phyloP scores from a whole-genome alignment of 2,888 invertebrate genomes.

The Synergus umbraculus region DNA sequence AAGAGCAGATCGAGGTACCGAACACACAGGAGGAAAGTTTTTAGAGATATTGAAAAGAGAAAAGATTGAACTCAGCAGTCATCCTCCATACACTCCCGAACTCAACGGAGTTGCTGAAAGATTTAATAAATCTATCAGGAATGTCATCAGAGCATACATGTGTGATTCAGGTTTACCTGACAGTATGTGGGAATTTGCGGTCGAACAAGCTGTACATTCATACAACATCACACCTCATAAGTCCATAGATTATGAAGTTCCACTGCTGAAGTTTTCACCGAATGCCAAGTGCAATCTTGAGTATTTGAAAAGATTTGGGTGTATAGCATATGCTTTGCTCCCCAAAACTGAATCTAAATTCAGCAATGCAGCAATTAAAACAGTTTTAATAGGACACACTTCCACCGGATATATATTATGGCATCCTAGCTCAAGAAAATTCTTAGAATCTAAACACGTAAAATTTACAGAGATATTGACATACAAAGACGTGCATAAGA shows the following conservation, averaged over 20 bases:
- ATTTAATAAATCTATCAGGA: constrained; percentile 51
- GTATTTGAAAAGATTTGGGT: constrained; percentile 50
- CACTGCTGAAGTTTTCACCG: constrained; percentile 49
- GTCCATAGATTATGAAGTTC: constrained; percentile 48
- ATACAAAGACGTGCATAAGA: constrained; percentile 49
- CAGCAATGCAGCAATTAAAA: constrained; percentile 46
- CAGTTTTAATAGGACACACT: constrained; percentile 52
- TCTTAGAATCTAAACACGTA: constrained; percentile 51
- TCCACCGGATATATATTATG: constrained; percentile 53
- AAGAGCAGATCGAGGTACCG: constrained; percentile 53
- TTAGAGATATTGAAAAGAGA: constrained; percentile 52
- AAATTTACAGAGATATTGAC: constrained; percentile 52
- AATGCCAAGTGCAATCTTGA: constrained; percentile 46
- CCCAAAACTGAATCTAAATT: constrained; percentile 46
- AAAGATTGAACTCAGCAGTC: constrained; percentile 45
- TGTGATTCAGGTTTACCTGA: constrained; percentile 51
- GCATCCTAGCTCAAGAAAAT: constrained; percentile 52
- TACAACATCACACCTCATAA: constrained; percentile 56
- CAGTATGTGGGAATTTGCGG: constrained; percentile 56
- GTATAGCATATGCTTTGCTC: constrained; percentile 45
- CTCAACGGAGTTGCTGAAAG: constrained; percentile 54
- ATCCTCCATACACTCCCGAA: constrained; percentile 52
- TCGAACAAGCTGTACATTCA: constrained; percentile 50
- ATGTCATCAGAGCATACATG: constrained; percentile 49
- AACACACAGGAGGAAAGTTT: constrained; percentile 54